These are phyloP conservation scores for Ceyx melanurus DNA, from an alignment of 2,113 vertebrate species.

Conservation along the genomic window DNA sequence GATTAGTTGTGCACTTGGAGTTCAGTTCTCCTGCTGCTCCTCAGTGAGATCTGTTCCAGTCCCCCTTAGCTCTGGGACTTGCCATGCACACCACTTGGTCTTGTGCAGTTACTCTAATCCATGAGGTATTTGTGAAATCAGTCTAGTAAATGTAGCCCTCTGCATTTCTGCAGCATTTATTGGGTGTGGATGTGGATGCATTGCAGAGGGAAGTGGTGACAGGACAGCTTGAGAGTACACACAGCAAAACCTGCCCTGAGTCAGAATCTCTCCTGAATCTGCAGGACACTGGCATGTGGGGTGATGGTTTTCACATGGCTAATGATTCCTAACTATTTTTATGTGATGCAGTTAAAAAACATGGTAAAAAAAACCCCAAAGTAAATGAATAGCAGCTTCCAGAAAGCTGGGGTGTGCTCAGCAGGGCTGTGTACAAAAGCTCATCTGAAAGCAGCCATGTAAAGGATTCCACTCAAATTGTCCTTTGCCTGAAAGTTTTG, in stretches of 20 bases:
- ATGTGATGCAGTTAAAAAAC: neutral
- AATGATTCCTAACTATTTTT: neutral
- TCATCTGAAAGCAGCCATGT: neutral
- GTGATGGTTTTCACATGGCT: neutral
- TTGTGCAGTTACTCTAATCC: neutral
- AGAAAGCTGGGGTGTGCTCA: neutral
- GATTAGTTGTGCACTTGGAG: neutral
- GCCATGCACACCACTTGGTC: fast-evolving
- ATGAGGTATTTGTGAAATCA: neutral
- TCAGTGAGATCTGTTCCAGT: neutral
- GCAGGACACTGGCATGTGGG: neutral
- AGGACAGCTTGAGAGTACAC: neutral
- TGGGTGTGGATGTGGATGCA: fast-evolving
- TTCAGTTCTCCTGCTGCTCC: neutral
- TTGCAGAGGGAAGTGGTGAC: neutral
- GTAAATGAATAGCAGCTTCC: neutral
- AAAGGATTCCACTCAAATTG: neutral
- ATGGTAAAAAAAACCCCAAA: neutral
- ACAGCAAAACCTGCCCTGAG: neutral
- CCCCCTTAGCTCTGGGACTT: neutral
- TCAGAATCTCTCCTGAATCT: neutral
- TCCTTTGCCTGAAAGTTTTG: neutral
- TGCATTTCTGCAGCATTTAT: neutral
- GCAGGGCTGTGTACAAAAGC: neutral
- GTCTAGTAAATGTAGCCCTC: neutral